Evolutionary conservation across 2,888 invertebrate genomes (phyloP).

Genomic region (Gari tellinella): DNA sequence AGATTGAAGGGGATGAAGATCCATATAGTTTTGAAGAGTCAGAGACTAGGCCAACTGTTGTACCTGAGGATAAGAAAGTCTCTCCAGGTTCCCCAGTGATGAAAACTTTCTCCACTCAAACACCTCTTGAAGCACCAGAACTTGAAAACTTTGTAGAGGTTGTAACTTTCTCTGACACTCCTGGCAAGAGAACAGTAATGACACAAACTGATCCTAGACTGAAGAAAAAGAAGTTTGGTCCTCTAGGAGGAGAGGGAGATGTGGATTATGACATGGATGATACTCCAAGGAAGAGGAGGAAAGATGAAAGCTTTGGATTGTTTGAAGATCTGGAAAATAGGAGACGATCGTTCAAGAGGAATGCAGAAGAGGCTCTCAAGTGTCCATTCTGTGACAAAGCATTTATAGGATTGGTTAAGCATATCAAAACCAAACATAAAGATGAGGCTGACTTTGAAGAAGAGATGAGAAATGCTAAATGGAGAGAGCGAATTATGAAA

Average conservation of each 20-base stretch:
- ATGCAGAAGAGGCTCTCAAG: slow-evolving; percentile 80
- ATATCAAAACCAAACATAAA: slow-evolving; percentile 80
- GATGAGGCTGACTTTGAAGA: slow-evolving; percentile 81
- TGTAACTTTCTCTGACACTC: slow-evolving; percentile 74
- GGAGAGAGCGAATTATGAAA: slow-evolving; percentile 81
- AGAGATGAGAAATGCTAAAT: slow-evolving; percentile 81
- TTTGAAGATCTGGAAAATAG: slow-evolving; percentile 79
- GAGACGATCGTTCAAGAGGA: slow-evolving; percentile 75
- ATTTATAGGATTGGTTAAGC: slow-evolving; percentile 80
- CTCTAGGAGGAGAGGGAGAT: slow-evolving; percentile 73
- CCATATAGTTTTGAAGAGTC: slow-evolving; percentile 73
- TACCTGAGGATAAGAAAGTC: slow-evolving; percentile 18
- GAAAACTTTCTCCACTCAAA: slow-evolving; percentile 70
- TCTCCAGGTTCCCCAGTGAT: slow-evolving; percentile 40
- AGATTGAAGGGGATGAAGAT: slow-evolving; percentile 43
- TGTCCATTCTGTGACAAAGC: slow-evolving; percentile 82
- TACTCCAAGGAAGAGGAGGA: slow-evolving; percentile 57
- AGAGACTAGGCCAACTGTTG: slow-evolving; percentile 37
- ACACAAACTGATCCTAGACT: slow-evolving; percentile 80
- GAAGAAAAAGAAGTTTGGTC: slow-evolving; percentile 80
- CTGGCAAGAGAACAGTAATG: slow-evolving; percentile 77
- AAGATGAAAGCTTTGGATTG: slow-evolving; percentile 75
- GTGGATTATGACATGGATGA: slow-evolving; percentile 72
- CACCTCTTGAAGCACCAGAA: slow-evolving; percentile 67
- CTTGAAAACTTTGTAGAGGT: slow-evolving; percentile 75